A percentile compares a stretch with the other conserved stretches of the same genome.
Conservation (phyloP, 30 jellyfish, hydroid and myxozoan species). For the Aurelia aurita region DNA sequence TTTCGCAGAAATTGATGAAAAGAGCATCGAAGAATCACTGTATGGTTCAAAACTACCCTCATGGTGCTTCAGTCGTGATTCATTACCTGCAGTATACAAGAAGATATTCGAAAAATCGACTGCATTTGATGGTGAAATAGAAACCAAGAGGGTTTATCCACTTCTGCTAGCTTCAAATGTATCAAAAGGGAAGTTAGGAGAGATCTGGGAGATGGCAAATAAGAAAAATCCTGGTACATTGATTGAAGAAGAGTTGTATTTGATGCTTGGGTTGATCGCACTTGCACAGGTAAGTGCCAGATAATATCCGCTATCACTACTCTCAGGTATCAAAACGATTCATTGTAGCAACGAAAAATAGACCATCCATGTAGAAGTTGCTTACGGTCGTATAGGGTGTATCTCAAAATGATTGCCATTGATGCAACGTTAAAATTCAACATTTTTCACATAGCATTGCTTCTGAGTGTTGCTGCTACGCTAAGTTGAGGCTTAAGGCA, state of each 20-base stretch:
- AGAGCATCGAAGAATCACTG: not conserved
- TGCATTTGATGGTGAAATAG: conserved; percentile 54
- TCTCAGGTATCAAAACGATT: no score
- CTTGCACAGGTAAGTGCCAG: conserved; percentile 68
- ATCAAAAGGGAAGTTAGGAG: conserved; percentile 58
- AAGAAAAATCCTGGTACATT: conserved; percentile 64
- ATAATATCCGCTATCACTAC: no score
- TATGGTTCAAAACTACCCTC: conserved; percentile 71
- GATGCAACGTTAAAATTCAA: no score
- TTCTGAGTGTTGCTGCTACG: no score
- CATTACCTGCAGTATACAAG: conserved; percentile 67
- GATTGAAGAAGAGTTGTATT: conserved; percentile 70
- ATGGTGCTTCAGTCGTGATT: conserved; percentile 36
- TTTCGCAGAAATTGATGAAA: conserved; percentile 14
- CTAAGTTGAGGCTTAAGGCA: no score
- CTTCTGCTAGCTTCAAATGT: conserved; percentile 53
- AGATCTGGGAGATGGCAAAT: conserved; percentile 76
- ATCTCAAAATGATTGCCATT: no score
- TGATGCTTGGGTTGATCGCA: conserved; percentile 72
- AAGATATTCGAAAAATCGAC: conserved; percentile 51
- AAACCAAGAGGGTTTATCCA: conserved; percentile 47
- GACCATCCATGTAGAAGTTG: no score
- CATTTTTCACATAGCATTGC: no score
- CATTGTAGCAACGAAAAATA: no score
- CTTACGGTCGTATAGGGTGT: no score